phyloP scores from a whole-genome alignment of 2,797 vertebrate species.

The Lacerta agilis region DNA sequence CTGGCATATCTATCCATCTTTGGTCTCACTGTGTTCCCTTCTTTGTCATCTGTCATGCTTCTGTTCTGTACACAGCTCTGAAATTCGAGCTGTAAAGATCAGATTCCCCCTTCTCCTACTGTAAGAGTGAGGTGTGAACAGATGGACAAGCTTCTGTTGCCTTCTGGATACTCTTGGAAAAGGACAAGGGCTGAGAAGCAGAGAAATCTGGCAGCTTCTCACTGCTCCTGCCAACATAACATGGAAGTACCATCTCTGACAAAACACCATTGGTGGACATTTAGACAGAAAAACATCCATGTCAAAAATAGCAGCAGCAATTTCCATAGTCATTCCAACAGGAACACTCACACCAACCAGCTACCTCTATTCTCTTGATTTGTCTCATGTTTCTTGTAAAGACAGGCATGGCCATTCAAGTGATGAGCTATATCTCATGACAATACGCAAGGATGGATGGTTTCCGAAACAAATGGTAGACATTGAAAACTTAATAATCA shows the following conservation, averaged over 20 bases:
- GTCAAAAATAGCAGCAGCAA: background rate
- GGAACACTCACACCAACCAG: background rate
- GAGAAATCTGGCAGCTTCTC: background rate
- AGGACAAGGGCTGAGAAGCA: background rate
- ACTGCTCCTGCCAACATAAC: background rate
- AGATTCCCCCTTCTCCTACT: conserved; percentile 13
- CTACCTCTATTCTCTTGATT: background rate
- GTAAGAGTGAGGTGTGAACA: background rate
- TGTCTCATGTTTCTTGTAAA: background rate
- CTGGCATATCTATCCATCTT: background rate
- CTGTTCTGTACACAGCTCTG: background rate
- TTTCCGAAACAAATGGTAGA: conserved; percentile 2
- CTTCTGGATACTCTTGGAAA: conserved; percentile 7
- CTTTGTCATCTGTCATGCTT: background rate
- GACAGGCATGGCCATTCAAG: background rate
- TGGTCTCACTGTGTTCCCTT: background rate
- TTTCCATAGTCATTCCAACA: background rate
- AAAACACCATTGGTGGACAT: background rate
- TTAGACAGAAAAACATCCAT: conserved; percentile 1
- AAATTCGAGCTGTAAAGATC: background rate
- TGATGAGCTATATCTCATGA: background rate
- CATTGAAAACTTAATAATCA: background rate
- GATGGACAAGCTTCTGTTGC: conserved; percentile 30
- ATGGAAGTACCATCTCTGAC: background rate
- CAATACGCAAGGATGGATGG: conserved; percentile 1